Evolutionary conservation across 2,797 vertebrate species (phyloP).

Genomic region (Apogon hyalosoma): DNA sequence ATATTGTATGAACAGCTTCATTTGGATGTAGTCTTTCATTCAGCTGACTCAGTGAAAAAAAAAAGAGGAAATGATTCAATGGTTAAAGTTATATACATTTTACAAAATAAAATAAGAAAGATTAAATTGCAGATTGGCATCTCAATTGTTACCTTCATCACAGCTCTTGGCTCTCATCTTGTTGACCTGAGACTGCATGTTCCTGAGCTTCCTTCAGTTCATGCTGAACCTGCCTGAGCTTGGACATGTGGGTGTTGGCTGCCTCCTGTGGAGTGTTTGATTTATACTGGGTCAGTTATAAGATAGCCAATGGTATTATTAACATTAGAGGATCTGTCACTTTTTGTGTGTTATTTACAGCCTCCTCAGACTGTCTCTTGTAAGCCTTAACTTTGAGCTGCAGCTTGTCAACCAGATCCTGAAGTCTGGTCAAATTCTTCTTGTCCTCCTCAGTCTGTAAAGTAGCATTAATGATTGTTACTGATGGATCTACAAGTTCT

Average conservation of each 20-base stretch:
- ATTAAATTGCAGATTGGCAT: too few relatives aligned
- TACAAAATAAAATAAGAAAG: too few relatives aligned
- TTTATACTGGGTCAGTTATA: too few relatives aligned
- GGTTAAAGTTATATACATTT: too few relatives aligned
- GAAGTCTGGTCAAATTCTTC: constrained; percentile 89
- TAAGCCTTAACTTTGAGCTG: constrained; percentile 91
- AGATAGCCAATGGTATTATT: too few relatives aligned
- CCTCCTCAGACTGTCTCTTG: constrained; percentile 82
- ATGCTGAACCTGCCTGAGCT: background rate
- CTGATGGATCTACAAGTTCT: background rate
- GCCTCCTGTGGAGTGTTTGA: background rate
- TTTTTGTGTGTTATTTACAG: constrained; percentile 34
- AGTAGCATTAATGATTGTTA: background rate
- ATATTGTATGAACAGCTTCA: too few relatives aligned
- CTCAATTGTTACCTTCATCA: constrained; percentile 72
- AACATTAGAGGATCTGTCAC: too few relatives aligned
- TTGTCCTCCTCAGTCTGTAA: constrained; percentile 89
- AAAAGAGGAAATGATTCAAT: too few relatives aligned
- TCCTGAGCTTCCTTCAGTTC: constrained; percentile 76
- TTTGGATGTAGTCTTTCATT: too few relatives aligned
- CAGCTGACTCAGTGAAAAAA: too few relatives aligned
- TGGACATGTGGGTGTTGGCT: constrained; percentile 4
- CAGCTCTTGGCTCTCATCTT: constrained; percentile 90
- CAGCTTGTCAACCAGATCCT: constrained; percentile 91
- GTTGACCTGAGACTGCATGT: constrained; percentile 91